Percentiles rank a stretch among this genome's conserved stretches.
These are phyloP conservation scores for Turnix velox DNA, from an alignment of 2,113 vertebrate genomes.

Conservation along the genomic window DNA sequence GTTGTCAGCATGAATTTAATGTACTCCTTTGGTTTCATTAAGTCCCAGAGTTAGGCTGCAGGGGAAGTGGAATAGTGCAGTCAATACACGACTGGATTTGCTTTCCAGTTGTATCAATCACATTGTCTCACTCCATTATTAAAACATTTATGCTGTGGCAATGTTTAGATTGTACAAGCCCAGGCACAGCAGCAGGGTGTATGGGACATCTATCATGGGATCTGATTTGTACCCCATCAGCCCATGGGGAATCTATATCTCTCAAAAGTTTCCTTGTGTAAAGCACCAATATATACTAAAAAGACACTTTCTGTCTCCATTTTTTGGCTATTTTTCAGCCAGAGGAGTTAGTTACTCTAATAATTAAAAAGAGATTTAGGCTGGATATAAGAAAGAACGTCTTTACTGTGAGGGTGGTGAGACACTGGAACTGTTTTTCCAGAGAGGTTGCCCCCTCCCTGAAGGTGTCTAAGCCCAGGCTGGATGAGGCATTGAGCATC, in stretches of 20 bases:
- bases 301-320: neutral
- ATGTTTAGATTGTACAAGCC: neutral
- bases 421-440: too few relatives aligned
- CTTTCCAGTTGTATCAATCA: constrained; percentile 38
- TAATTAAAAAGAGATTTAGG: too few relatives aligned
- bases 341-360: neutral
- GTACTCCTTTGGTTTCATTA: constrained; percentile 65
- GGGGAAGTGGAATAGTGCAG: neutral
- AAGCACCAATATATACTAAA: neutral
- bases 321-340: neutral
- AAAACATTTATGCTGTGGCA: constrained; percentile 34
- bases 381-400: too few relatives aligned
- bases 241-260: neutral
- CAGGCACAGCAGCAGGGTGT: neutral
- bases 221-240: neutral
- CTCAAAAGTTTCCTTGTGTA: neutral
- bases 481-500: too few relatives aligned
- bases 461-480: too few relatives aligned
- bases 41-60: constrained; percentile 3
- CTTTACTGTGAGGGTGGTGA: too few relatives aligned
- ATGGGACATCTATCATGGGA: neutral
- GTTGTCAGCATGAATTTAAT: constrained; percentile 62
- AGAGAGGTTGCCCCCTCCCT: too few relatives aligned
- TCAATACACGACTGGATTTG: constrained; percentile 38
- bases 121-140: neutral